phyloP scores from a whole-genome alignment of 2,888 invertebrate genomes.

The Operophtera brumata region DNA sequence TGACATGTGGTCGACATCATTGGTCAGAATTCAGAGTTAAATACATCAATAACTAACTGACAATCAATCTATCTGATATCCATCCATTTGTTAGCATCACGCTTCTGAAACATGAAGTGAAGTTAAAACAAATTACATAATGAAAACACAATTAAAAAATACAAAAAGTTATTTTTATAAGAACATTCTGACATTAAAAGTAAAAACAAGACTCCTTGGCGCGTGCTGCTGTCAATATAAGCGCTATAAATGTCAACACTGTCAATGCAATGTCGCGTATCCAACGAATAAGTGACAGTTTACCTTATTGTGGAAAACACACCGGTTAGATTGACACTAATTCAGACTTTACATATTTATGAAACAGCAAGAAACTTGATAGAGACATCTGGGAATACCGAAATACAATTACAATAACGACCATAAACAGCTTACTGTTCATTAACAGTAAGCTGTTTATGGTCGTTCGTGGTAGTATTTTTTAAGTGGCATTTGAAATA shows the following conservation, averaged over 20 bases:
- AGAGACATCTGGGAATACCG: conserved; percentile 15
- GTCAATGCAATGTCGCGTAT: conserved; percentile 16
- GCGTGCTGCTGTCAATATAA: conserved; percentile 12
- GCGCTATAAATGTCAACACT: conserved; percentile 18
- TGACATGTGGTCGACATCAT: no score
- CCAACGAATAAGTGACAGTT: conserved; percentile 12
- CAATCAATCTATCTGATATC: background rate
- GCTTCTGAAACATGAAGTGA: conserved; percentile 5
- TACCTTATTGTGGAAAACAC: conserved; percentile 20
- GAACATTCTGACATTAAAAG: background rate
- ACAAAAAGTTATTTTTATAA: background rate
- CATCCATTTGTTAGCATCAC: conserved; percentile 4
- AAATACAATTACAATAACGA: background rate
- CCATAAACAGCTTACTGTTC: background rate
- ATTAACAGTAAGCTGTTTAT: no score
- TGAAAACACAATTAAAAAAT: background rate
- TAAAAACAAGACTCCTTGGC: conserved; percentile 1
- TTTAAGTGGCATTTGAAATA: no score
- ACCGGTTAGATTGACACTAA: conserved; percentile 20
- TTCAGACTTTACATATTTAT: conserved; percentile 20
- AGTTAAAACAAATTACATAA: conserved; percentile 10
- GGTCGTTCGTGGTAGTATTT: no score
- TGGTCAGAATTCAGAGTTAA: no score
- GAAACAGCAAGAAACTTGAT: conserved; percentile 14
- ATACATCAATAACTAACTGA: background rate